Base-by-base conservation (phyloP, 2,888 invertebrate genomes). In the Ceratothoa steindachneri region DNA sequence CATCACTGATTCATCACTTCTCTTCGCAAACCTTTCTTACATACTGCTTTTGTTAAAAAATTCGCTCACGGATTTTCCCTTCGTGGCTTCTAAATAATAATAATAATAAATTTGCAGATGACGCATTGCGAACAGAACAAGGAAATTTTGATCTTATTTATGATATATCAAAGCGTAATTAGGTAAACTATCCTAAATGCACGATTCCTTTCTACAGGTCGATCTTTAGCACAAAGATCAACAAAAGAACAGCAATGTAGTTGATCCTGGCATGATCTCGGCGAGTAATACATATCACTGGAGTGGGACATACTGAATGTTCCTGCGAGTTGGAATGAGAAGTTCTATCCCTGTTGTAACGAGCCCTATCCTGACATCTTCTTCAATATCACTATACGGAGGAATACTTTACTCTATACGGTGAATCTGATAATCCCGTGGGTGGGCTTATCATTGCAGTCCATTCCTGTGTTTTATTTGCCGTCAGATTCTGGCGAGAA, bases 281-380 rank as follows among this genome's bases (percentile, higher is more conserved):
- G 93, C 83, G 95, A 95, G 85, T 95, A 94, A 85, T 95, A 95
- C 87, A 93, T 95, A 85, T 95, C 95, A 83, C 97, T 97, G 76
- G 97, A 98, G 87, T 98, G 97, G 98, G 97, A 97, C 86, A 95
- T 87, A 30, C 91, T 97, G 89, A 89, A 92, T 80, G 95, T 94
- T 81, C 94, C 94, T 72, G 95, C 94, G 55, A 90, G 91, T 80
- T 88, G 94, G 81, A 93, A 94, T 84, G 94, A 94, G 84, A 93
- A 93, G 84, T 93, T 92, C 86, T 95, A 97, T 88, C 93, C 93
- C 82, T 97, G 97, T 86, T 97, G 97, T 85, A 93, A 94, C 85
- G 93, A 97, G 85, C 97, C 97, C 76, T 98, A 94, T 84, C 92
- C 93, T 73, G 98, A 98, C 87, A 97, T 99, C 83, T 95, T 96